A percentile compares a stretch with the other conserved stretches of the same genome.
Conservation (phyloP, 2,888 invertebrate genomes). For the Torymus aiolomorphi region DNA sequence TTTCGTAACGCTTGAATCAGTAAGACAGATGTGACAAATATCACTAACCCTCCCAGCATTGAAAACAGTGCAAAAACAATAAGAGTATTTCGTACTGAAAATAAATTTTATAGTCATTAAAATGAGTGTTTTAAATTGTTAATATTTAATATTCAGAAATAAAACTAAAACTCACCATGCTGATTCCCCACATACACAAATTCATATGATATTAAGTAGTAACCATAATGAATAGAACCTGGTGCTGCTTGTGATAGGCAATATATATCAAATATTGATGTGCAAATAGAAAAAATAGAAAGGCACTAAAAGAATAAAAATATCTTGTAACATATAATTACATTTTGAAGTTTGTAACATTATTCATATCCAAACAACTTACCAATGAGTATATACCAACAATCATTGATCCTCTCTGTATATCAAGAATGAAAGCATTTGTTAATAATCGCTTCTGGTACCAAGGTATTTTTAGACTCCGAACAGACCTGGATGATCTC, state of each 20-base stretch:
- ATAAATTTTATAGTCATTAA: conserved; percentile 48
- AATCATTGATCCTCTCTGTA: conserved; percentile 89
- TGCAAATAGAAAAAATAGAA: conserved; percentile 87
- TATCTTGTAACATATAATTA: no score
- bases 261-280: conserved; percentile 91
- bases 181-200: conserved; percentile 94
- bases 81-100: conserved; percentile 89
- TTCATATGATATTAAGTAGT: conserved; percentile 93
- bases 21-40: conserved; percentile 87
- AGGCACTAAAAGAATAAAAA: conserved; percentile 80
- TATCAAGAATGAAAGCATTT: conserved; percentile 87
- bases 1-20: conserved; percentile 89
- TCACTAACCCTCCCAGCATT: conserved; percentile 83
- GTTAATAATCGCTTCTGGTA: conserved; percentile 90
- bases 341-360: neutral
- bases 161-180: conserved; percentile 81
- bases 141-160: no score
- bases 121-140: conserved; percentile 9
- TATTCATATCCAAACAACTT: conserved; percentile 67
- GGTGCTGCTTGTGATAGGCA: conserved; percentile 92
- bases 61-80: conserved; percentile 91
- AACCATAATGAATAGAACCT: conserved; percentile 92
- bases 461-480: conserved; percentile 89
- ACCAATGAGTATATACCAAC: conserved; percentile 88
- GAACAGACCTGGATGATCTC: conserved; percentile 86